Evolutionary conservation across 2,888 invertebrate species (phyloP), one percentile per base, ranked within the genome.

Genomic region (Eupeodes latifasciatus): DNA sequence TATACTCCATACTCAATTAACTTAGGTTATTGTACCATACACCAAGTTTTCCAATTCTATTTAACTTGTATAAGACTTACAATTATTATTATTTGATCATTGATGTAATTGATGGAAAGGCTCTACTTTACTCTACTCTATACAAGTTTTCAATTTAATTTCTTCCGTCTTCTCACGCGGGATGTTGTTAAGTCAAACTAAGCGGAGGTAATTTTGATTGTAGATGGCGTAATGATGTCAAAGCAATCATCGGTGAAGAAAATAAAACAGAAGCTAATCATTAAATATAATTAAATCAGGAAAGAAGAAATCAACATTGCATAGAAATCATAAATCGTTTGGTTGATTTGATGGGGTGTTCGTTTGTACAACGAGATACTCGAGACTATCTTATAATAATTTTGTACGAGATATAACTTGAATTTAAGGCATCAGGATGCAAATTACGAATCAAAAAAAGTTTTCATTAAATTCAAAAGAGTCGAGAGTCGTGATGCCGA

Each of bases 141-240:
- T 19, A 19, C 53, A 76, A 11, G 51, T 76, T 80, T 49, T 64
- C 66, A 66, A 72, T 81, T 55, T 84, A 87, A 87, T 87, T 67
- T 87, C 84, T 87, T 87, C 87, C 84, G 77, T 80, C 80, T 72
- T 83, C 81, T 81, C 74, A 74, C 81, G 85, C 77, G 77, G 55
- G 40, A 59, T 34, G 11, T 47, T 47, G 11, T 27, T 27, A 57
- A 14, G 4, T 66, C 27, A 66, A 27, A 49, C 4, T 12, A n/a
- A 71, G 34, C 44, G 57, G 59, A 81, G 72, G 81, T 55, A 77
- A 67, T 85, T 85, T 74, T 67, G 72, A 61, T 61, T 59, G 53
- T 44, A 40, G 71, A 59, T 66, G 81, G 64, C 34, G 62, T 77
- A 76, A 81, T 83, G 87, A 81, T 84, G 84, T 84, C 84, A 84